These are phyloP conservation scores for Catharus fuscescens DNA, from an alignment of 2,113 vertebrate species.

Conservation along the genomic window DNA sequence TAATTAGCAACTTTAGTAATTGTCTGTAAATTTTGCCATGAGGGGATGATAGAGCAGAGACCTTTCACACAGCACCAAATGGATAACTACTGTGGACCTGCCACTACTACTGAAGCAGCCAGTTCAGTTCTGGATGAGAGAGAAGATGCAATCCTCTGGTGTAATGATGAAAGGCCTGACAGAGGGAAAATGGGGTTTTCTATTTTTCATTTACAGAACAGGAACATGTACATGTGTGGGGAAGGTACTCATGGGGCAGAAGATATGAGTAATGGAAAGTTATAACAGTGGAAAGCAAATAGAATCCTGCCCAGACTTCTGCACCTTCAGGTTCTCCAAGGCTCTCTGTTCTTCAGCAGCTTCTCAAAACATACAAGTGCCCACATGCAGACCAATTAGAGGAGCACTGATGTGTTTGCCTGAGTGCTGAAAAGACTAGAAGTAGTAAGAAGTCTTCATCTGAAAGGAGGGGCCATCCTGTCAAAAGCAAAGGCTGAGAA, in stretches of 20 bases:
- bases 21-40: not conserved
- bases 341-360: not conserved
- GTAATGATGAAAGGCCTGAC: not conserved
- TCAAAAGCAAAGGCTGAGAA: not conserved
- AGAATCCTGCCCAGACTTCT: not conserved
- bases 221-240: not conserved
- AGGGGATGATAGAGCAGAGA: not conserved
- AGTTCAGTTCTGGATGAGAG: not conserved
- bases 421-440: not conserved
- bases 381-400: not conserved
- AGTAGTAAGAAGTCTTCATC: not conserved
- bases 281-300: not conserved
- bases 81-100: not conserved
- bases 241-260: not conserved
- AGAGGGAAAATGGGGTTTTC: not conserved
- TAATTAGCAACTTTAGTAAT: not conserved
- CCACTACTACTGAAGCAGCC: not conserved
- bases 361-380: not conserved
- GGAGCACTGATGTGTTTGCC: not conserved
- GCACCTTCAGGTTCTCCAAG: not conserved
- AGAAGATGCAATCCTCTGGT: not conserved
- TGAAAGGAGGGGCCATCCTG: not conserved
- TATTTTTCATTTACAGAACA: not conserved
- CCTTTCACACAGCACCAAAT: not conserved
- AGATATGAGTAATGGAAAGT: conserved; percentile 12